Evolutionary conservation across 2,888 invertebrate species (phyloP).

Genomic region (Hemithea aestivaria): DNA sequence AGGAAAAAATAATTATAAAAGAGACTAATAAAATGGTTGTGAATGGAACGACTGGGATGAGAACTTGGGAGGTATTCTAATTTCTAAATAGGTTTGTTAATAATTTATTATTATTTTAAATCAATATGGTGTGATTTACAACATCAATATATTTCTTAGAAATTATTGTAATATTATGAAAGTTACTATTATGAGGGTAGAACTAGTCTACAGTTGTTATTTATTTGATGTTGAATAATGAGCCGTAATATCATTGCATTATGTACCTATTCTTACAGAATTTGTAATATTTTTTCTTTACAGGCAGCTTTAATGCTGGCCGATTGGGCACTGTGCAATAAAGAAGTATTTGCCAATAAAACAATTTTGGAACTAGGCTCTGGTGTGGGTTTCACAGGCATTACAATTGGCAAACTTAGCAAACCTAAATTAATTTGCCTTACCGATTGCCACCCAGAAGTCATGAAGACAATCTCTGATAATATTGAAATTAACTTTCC

Average conservation of each 20-base stretch:
- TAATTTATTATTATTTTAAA: too few relatives aligned
- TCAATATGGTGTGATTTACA: too few relatives aligned
- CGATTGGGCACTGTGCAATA: slow-evolving; percentile 83
- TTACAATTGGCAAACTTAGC: slow-evolving; percentile 79
- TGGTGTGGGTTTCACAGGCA: slow-evolving; percentile 86
- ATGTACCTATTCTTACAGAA: too few relatives aligned
- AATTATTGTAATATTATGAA: too few relatives aligned
- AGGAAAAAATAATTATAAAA: slow-evolving; percentile 76
- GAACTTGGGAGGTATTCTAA: slow-evolving; percentile 84
- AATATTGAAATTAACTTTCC: slow-evolving; percentile 82
- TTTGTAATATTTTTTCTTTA: slow-evolving; percentile 26
- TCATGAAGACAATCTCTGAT: slow-evolving; percentile 80
- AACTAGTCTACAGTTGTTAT: too few relatives aligned
- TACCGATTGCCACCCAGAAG: slow-evolving; percentile 84
- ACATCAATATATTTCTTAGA: too few relatives aligned
- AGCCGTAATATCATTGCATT: too few relatives aligned
- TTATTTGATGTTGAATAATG: too few relatives aligned
- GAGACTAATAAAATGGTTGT: slow-evolving; percentile 86
- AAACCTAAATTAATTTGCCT: slow-evolving; percentile 76
- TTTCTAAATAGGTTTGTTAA: background rate
- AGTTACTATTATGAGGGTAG: too few relatives aligned
- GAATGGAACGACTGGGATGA: slow-evolving; percentile 88
- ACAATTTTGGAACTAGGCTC: slow-evolving; percentile 86
- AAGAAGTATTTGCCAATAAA: slow-evolving; percentile 71
- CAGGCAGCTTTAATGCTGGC: slow-evolving; percentile 85